Percentiles rank a stretch among this genome's conserved stretches.
These are phyloP conservation scores for Hyalella azteca DNA, from an alignment of 2,888 invertebrate species.

Conservation along the genomic window DNA sequence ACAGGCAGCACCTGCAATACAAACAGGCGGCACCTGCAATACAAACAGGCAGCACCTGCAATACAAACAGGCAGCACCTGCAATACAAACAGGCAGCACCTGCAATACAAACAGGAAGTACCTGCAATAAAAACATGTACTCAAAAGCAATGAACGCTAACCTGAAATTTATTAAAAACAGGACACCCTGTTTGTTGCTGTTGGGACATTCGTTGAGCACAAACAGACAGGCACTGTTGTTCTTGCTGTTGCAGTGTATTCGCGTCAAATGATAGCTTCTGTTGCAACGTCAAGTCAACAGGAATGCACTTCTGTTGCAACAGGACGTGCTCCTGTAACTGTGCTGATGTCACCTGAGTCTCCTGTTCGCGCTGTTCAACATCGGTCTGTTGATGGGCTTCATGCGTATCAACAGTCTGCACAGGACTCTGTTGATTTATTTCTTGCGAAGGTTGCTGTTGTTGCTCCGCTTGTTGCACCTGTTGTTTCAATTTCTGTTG, in stretches of 20 bases:
- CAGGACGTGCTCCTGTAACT: background rate
- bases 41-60: no score
- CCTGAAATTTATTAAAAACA: background rate
- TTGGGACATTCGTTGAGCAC: background rate
- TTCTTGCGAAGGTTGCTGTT: background rate
- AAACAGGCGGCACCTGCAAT: no score
- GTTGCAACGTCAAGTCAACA: constrained; percentile 5
- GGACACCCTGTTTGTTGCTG: background rate
- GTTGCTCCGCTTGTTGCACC: background rate
- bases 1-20: no score
- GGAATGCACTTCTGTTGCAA: background rate
- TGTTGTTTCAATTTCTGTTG: background rate
- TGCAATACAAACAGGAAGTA: no score
- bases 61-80: no score
- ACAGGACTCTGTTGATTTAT: no score
- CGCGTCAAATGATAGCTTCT: background rate
- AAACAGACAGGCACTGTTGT: background rate
- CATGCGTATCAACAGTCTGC: background rate
- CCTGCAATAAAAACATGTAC: no score
- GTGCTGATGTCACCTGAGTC: background rate
- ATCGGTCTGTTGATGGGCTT: background rate
- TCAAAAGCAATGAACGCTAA: background rate
- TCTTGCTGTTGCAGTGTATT: background rate
- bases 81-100: no score
- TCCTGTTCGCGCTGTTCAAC: background rate